Conservation (phyloP, 2,113 vertebrate genomes). For the Bolborhynchus lineola region DNA sequence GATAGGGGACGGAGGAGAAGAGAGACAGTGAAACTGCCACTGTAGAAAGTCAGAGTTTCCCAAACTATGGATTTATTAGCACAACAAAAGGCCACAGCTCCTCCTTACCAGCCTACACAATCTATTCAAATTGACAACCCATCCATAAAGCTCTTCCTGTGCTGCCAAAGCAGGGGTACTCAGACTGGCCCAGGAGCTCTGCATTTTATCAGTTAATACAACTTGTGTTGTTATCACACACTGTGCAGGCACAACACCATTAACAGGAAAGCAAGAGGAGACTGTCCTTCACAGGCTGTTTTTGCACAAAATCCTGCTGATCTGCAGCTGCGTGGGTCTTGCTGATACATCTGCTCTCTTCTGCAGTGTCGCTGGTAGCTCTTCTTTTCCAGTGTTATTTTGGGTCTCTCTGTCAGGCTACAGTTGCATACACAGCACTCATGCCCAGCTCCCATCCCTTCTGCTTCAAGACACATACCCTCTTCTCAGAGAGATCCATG, state of each 20-base stretch:
- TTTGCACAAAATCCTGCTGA: background rate
- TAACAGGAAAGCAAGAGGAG: background rate
- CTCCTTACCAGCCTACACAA: background rate
- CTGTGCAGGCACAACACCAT: background rate
- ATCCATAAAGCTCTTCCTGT: background rate
- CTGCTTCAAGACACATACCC: background rate
- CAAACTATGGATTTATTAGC: background rate
- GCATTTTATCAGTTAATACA: rapidly evolving
- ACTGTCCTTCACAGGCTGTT: background rate
- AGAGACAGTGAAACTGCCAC: background rate
- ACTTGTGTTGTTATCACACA: background rate
- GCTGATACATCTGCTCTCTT: background rate
- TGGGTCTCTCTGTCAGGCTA: background rate
- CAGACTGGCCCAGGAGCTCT: background rate
- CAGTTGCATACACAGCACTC: background rate
- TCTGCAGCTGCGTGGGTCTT: background rate
- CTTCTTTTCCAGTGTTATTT: background rate
- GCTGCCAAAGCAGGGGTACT: background rate
- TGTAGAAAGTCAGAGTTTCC: background rate
- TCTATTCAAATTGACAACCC: background rate
- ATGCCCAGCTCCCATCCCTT: background rate
- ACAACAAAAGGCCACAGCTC: background rate
- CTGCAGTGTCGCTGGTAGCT: background rate
- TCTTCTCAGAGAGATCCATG: background rate
- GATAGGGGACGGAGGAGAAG: background rate